Conservation (phyloP, 2,888 invertebrate genomes). For the Crocallis elinguaria region DNA sequence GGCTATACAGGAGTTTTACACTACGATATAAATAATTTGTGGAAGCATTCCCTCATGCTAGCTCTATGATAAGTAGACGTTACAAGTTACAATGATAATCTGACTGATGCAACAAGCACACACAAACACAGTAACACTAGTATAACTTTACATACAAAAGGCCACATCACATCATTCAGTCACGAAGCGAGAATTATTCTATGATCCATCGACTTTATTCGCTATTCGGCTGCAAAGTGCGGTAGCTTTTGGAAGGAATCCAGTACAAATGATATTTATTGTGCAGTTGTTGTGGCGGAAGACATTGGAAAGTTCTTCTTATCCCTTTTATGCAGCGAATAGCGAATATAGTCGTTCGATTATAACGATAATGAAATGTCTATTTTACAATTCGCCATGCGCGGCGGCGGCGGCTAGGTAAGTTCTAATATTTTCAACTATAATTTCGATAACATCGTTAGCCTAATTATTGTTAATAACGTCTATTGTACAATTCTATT, state of each 20-base stretch:
- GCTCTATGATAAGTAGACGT: slow-evolving; percentile 60
- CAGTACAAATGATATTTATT: too few species aligned
- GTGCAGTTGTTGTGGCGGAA: too few species aligned
- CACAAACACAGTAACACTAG: slow-evolving; percentile 70
- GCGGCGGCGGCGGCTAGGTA: slow-evolving; percentile 46
- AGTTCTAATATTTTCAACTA: slow-evolving; percentile 32
- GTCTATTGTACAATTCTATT: slow-evolving; percentile 66
- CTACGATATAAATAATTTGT: slow-evolving; percentile 68
- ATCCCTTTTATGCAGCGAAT: too few species aligned
- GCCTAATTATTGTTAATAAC: slow-evolving; percentile 70
- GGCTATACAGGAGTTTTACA: slow-evolving; percentile 62
- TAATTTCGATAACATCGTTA: slow-evolving; percentile 65
- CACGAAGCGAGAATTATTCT: slow-evolving; percentile 81
- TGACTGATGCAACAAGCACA: slow-evolving; percentile 78
- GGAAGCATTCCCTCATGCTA: slow-evolving; percentile 71
- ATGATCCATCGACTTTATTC: too few species aligned
- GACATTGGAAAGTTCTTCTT: too few species aligned
- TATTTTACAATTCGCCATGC: slow-evolving; percentile 60
- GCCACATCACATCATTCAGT: slow-evolving; percentile 85
- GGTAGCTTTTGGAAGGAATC: too few species aligned
- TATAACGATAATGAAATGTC: slow-evolving; percentile 64
- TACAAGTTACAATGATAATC: slow-evolving; percentile 62
- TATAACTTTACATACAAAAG: slow-evolving; percentile 79
- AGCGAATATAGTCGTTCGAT: too few species aligned
- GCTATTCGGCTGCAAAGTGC: too few species aligned